A percentile compares a stretch with the other conserved stretches of the same genome.
Evolutionary conservation across 2,113 vertebrate genomes (phyloP).

Genomic region (Microcebus jonahi): DNA sequence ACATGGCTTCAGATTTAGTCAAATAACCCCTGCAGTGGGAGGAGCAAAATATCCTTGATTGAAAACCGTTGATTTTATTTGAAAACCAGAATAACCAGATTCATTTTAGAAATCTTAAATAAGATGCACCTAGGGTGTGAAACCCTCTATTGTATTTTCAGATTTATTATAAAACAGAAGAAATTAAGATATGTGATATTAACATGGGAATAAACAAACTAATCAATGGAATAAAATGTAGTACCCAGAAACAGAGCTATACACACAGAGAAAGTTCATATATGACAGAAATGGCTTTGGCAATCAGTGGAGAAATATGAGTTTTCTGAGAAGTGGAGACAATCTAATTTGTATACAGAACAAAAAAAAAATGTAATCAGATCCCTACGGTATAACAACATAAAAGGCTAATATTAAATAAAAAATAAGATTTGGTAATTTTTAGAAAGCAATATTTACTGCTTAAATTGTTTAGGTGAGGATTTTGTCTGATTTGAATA

Average conservation of each 20-base stretch:
- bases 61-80: background rate
- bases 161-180: background rate
- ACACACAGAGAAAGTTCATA: background rate
- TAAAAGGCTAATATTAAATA: background rate
- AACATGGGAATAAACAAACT: background rate
- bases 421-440: background rate
- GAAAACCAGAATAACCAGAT: background rate
- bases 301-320: background rate
- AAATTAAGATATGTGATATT: background rate
- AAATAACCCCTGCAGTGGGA: rapidly evolving
- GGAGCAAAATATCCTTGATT: background rate
- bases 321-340: background rate
- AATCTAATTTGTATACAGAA: background rate
- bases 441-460: background rate
- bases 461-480: background rate
- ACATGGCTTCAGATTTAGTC: background rate
- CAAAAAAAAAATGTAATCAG: background rate
- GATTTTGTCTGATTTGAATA: background rate
- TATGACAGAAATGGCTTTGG: background rate
- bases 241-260: background rate
- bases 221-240: background rate
- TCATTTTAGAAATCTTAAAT: background rate
- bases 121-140: background rate
- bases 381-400: background rate
- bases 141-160: background rate